Conservation (phyloP, 2,797 vertebrate genomes). For the Cynopterus sphinx region DNA sequence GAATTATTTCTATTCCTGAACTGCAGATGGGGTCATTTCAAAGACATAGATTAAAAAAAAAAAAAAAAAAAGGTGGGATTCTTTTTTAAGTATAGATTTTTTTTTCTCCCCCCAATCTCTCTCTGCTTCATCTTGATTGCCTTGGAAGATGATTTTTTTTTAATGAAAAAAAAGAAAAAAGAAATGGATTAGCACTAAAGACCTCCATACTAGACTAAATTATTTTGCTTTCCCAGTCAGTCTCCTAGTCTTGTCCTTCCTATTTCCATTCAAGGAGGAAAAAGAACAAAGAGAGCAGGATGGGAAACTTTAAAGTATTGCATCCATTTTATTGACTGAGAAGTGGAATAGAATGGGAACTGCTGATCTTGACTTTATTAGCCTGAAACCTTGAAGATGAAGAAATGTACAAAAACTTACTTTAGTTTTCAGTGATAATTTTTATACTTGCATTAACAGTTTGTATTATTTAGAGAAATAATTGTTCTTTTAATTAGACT, state of each 20-base stretch:
- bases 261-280: background rate
- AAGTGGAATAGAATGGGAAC: too few relatives aligned
- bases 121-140: background rate
- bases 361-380: background rate
- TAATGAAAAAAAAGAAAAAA: background rate
- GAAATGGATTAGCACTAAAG: background rate
- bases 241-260: background rate
- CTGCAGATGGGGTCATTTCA: background rate
- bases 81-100: background rate
- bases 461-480: background rate
- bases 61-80: background rate
- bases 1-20: background rate
- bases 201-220: background rate
- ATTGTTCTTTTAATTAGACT: constrained; percentile 22
- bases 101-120: background rate
- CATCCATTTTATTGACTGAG: too few relatives aligned
- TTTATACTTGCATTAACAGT: background rate
- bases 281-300: background rate
- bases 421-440: background rate
- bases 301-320: background rate
- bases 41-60: constrained; percentile 3
- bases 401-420: background rate
- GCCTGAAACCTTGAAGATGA: background rate
- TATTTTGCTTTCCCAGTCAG: background rate
- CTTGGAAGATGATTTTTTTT: background rate